These are phyloP conservation scores for Cynodonichthys magdalenae DNA, from an alignment of 2,797 vertebrate genomes.

Conservation along the genomic window DNA sequence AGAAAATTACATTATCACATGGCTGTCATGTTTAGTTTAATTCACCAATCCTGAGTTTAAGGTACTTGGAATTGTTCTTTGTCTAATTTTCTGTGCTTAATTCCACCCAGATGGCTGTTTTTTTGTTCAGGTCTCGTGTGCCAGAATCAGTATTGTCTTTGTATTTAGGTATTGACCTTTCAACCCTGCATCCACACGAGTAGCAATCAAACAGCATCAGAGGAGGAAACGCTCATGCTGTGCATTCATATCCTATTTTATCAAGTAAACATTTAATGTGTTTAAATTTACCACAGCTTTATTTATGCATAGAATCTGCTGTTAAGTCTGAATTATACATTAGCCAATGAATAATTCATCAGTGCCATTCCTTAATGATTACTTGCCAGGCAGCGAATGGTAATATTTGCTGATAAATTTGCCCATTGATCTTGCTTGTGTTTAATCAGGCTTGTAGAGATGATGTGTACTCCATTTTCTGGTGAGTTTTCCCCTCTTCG, in stretches of 20 bases:
- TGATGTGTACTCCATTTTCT: constrained; percentile 50
- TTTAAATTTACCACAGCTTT: constrained; percentile 82
- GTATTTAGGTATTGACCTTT: constrained; percentile 29
- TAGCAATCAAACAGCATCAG: constrained; percentile 53
- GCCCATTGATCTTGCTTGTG: constrained; percentile 78
- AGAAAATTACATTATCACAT: constrained; percentile 21
- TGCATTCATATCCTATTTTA: constrained; percentile 76
- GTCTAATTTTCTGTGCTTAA: constrained; percentile 1
- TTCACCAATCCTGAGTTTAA: constrained; percentile 24
- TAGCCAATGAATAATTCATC: constrained; percentile 83
- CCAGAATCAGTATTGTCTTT: constrained; percentile 13
- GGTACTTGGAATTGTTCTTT: constrained; percentile 14
- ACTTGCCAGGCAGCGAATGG: constrained; percentile 78
- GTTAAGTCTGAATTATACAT: constrained; percentile 87
- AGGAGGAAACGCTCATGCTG: constrained; percentile 46
- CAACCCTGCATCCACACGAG: constrained; percentile 31
- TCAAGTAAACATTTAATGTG: constrained; percentile 83
- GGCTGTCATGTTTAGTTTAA: constrained; percentile 28
- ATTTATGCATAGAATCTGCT: constrained; percentile 88
- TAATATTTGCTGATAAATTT: constrained; percentile 85
- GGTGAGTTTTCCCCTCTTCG: constrained; percentile 17
- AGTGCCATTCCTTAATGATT: constrained; percentile 82
- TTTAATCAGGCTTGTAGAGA: constrained; percentile 71
- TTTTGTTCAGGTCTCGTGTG: neutral
- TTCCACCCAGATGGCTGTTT: neutral